Evolutionary conservation across 2,113 vertebrate species (phyloP), one percentile per base, ranked within the genome.

Genomic region (Acinonyx jubatus): DNA sequence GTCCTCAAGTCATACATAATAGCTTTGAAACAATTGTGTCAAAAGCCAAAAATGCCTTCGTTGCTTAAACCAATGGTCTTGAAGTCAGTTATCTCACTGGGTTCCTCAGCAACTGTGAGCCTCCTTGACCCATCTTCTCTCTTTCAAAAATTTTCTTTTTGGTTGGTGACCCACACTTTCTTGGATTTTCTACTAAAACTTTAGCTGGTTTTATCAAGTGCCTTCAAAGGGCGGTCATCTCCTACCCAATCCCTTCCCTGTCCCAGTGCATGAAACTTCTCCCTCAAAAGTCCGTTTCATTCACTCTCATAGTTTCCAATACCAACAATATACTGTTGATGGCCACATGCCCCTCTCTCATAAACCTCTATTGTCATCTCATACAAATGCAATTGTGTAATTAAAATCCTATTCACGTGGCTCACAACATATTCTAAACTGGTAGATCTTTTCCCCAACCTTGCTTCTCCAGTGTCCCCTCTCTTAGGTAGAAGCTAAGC

Each of bases 101-200:
- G 3, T 4, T 78, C 38, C 16, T 27, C 8, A 38, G 12, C 15
- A 74, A 18, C 19, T 31, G 15, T 66, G 5, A 41, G 4, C 10
- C 25, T 19, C 23, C 23, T 14, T 83, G 61, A 71, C 11, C 7
- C 9, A 15, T 13, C 31, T 85, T 61, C 48, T 14, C 84, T 33
- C 31, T 82, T 29, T 66, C 61, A 21, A 16, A 29, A 57, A 31
- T 68, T 36, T 50, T 85, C 69, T 57, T 41, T 73, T 27, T 14
- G 13, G 0, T 5, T 69, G 41, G 19, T n/a, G 33, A 66, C 21
- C 31, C 3, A 15, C 5, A 7, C 1, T 29, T 14, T 38, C 7
- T 41, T 66, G 10, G 3, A 36, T 74, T 91, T 81, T 78, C 36
- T 45, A 25, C 2, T 61, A 45, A 74, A 61, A n/a, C 5, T 83